Base-by-base conservation (phyloP, 2,113 vertebrate species). In the Australoheros scitulus region DNA sequence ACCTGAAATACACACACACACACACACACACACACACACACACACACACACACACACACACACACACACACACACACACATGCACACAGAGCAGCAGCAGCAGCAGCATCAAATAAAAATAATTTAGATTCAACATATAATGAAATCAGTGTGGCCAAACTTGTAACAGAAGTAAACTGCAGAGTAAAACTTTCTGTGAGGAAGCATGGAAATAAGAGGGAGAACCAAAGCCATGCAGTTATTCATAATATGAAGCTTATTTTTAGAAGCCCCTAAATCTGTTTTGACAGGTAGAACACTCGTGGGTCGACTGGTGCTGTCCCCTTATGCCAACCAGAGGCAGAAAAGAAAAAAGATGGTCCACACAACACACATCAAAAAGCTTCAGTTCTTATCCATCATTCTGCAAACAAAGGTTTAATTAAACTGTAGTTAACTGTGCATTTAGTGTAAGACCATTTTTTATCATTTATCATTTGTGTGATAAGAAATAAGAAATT, bases 241-340 rank as follows among this genome's bases (percentile, higher is more conserved):
- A 79, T 85, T 89, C 87, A 64, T 80, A 64, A 87, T 80, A 80
- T 34, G 56, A 81, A 76, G 77, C 41, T 83, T 87, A 83, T 88
- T 89, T 38, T 84, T 86, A 61, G 85, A 74, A 82, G 70, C 80
- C 41, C 82, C 74, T 89, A 87, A 89, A 88, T 90, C 82, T 83
- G 85, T 85, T 70, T 74, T 90, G 87, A 91, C 88, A 91, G 82
- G 79, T 77, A 61, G 83, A 79, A 82, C 77, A 86, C 76, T 82
- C 36, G 47, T 89, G 83, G 86, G 86, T 88, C 63, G 85, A 61
- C 77, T 77, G 61, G 17, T 68, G 52, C 24, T 52, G 76, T 83
- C 83, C 76, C 78, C 72, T 36, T 22, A 52, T 88, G 83, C 60
- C 76, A 82, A 61, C 81, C n/a, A 72, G 77, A 85, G 56, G 29